These are phyloP conservation scores for Cepaea hortensis DNA, from an alignment of 2,888 invertebrate species.

Conservation along the genomic window DNA sequence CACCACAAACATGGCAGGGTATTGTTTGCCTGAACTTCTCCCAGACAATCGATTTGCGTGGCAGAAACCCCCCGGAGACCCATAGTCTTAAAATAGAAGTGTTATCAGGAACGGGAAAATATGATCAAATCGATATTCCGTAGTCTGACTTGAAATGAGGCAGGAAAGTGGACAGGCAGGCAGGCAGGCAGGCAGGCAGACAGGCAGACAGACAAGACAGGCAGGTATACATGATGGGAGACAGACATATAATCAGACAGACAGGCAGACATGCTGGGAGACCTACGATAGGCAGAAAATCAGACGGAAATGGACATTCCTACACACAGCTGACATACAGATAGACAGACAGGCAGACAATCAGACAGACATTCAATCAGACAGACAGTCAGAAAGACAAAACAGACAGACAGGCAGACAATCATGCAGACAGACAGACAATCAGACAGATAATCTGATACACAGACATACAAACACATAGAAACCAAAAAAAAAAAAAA, in stretches of 20 bases:
- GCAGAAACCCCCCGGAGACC: too few relatives aligned
- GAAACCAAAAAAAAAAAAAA: too few relatives aligned
- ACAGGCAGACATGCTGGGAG: not conserved
- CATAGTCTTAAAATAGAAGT: too few relatives aligned
- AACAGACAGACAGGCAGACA: not conserved
- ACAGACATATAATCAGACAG: not conserved
- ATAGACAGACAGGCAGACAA: not conserved
- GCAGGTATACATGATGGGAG: not conserved
- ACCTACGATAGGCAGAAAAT: slow-evolving; percentile 17
- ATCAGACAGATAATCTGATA: slow-evolving; percentile 20
- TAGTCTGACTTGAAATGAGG: not conserved
- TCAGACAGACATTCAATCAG: not conserved
- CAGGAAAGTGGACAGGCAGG: not conserved
- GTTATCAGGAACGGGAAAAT: too few relatives aligned
- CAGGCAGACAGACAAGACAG: not conserved
- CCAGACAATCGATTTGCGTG: too few relatives aligned
- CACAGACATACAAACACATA: slow-evolving; percentile 25
- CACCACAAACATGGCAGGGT: too few relatives aligned
- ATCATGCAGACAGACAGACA: not conserved
- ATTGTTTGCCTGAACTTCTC: too few relatives aligned
- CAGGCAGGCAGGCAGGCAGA: not conserved
- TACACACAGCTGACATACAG: not conserved
- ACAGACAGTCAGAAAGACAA: not conserved
- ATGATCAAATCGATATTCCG: too few relatives aligned
- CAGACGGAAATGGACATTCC: not conserved